These are phyloP conservation scores for Agrotis segetum DNA, from an alignment of 2,888 invertebrate genomes.

Conservation along the genomic window DNA sequence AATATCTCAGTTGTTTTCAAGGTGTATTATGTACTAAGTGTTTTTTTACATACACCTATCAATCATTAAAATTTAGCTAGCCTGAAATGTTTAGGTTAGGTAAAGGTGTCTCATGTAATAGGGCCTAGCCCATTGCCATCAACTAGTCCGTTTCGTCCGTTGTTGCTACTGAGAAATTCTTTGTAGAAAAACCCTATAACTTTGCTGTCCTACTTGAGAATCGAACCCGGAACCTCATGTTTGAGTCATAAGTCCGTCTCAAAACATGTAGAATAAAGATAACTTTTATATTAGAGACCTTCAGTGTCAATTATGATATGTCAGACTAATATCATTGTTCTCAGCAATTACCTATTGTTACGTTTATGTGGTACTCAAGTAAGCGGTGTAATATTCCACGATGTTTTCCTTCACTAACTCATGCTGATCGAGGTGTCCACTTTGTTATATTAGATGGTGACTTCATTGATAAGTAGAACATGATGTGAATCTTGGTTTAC, in stretches of 20 bases:
- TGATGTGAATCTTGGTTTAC: neutral
- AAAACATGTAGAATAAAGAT: no score
- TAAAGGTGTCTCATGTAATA: no score
- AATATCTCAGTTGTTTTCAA: neutral
- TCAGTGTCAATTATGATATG: conserved; percentile 58
- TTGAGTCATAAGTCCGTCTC: no score
- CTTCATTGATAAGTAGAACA: conserved; percentile 22
- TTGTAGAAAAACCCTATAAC: no score
- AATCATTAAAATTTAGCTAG: conserved; percentile 14
- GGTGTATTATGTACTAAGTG: neutral
- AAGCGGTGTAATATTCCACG: conserved; percentile 53
- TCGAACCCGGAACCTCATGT: no score
- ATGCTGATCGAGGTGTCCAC: conserved; percentile 7
- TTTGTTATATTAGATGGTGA: conserved; percentile 33
- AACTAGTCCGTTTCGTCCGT: no score
- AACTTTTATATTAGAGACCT: conserved; percentile 10
- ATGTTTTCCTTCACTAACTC: conserved; percentile 34
- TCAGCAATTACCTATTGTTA: conserved; percentile 70
- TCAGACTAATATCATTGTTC: conserved; percentile 71
- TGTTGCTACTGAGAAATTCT: no score
- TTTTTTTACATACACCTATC: conserved; percentile 26
- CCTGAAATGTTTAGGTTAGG: neutral
- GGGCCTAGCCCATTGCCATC: no score
- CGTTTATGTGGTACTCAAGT: conserved; percentile 35
- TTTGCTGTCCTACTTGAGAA: no score